Evolutionary conservation across 2,888 invertebrate species (phyloP).

Genomic region (Dendrolimus pini): DNA sequence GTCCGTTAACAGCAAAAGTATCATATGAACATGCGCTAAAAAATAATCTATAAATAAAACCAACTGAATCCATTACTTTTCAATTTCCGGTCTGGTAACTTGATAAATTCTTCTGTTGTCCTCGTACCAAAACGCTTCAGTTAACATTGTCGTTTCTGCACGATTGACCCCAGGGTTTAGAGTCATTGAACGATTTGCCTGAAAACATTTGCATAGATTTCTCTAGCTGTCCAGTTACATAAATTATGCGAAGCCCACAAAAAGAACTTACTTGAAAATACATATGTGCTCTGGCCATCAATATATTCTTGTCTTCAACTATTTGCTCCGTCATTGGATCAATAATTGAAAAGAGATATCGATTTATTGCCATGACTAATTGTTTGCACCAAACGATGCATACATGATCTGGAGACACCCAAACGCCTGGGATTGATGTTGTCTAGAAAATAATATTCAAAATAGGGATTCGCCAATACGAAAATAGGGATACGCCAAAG

Average conservation of each 20-base stretch:
- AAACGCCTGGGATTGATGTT: constrained; percentile 87
- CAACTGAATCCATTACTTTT: constrained; percentile 32
- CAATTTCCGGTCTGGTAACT: constrained; percentile 54
- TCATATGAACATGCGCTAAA: background rate
- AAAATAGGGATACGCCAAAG: no score
- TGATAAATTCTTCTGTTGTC: constrained; percentile 69
- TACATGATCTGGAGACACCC: constrained; percentile 93
- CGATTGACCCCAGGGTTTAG: constrained; percentile 30
- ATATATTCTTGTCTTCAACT: constrained; percentile 27
- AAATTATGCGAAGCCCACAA: background rate
- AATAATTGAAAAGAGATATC: constrained; percentile 88
- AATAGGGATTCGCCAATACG: no score
- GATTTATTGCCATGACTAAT: constrained; percentile 85
- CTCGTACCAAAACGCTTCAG: constrained; percentile 72
- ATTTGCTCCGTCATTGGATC: constrained; percentile 67
- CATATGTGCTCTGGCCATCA: constrained; percentile 38
- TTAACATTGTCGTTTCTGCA: constrained; percentile 40
- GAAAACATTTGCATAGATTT: no score
- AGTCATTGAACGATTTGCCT: constrained; percentile 59
- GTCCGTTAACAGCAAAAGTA: no score
- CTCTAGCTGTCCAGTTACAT: no score
- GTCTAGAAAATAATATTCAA: constrained; percentile 62
- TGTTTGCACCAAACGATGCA: constrained; percentile 97
- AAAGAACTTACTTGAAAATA: constrained; percentile 48
- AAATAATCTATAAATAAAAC: background rate